Evolutionary conservation across 2,888 invertebrate genomes (phyloP).

Genomic region (Torymus auratus): DNA sequence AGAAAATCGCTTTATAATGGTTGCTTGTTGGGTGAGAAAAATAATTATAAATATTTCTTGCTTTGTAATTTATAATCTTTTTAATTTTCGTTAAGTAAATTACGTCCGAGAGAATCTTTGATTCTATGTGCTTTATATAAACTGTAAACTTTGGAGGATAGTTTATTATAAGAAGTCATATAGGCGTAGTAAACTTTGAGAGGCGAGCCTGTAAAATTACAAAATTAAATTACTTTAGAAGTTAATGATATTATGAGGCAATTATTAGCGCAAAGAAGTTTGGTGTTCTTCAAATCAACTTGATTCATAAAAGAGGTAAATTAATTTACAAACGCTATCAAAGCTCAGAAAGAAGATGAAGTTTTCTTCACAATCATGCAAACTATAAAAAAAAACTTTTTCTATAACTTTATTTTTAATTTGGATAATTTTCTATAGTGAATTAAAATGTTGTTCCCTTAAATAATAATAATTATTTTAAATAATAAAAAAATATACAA

Average conservation of each 20-base stretch:
- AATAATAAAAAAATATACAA: too few species aligned
- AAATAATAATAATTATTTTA: too few species aligned
- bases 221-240: constrained; percentile 1
- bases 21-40: too few species aligned
- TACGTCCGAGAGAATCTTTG: too few species aligned
- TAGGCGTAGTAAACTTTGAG: background rate
- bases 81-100: too few species aligned
- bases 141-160: too few species aligned
- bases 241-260: constrained; percentile 18
- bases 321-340: constrained; percentile 1
- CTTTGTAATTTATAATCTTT: too few species aligned
- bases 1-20: too few species aligned
- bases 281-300: constrained; percentile 21
- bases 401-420: constrained; percentile 17
- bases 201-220: background rate
- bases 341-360: constrained; percentile 7
- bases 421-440: background rate
- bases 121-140: too few species aligned
- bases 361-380: too few species aligned
- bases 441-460: background rate
- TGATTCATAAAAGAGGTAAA: background rate
- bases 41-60: too few species aligned
- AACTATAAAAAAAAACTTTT: constrained; percentile 10
- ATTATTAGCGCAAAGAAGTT: constrained; percentile 13
- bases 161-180: background rate